Evolutionary conservation across 2,797 vertebrate genomes (phyloP).

Genomic region (Helicolenus hilgendorfi): DNA sequence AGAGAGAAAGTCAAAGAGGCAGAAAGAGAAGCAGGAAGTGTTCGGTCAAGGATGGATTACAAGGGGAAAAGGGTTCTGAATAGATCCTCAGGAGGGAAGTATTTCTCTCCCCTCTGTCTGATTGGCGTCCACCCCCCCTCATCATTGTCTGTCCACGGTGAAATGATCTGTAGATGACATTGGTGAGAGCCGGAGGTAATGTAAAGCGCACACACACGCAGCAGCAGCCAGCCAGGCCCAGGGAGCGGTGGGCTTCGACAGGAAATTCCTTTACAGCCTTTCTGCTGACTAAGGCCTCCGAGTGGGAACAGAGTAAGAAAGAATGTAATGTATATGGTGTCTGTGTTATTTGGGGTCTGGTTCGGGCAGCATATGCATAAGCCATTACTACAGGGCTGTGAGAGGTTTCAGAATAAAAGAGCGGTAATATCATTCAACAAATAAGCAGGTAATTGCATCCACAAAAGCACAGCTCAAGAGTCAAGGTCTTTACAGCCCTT

Average conservation of each 20-base stretch:
- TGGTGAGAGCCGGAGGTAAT: conserved; percentile 59
- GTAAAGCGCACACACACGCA: conserved; percentile 42
- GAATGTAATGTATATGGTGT: conserved; percentile 79
- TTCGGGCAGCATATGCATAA: conserved; percentile 67
- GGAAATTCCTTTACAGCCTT: conserved; percentile 88
- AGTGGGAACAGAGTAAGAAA: conserved; percentile 75
- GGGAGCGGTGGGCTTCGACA: conserved; percentile 82
- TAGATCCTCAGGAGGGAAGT: conserved; percentile 57
- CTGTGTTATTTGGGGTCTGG: conserved; percentile 62
- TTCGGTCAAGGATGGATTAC: conserved; percentile 64
- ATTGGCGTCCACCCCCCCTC: conserved; percentile 34
- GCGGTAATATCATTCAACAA: background rate
- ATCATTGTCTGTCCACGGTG: conserved; percentile 32
- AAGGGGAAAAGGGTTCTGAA: background rate
- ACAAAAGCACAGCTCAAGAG: background rate
- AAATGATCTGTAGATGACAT: conserved; percentile 73
- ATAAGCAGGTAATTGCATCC: background rate
- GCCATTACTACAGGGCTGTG: conserved; percentile 32
- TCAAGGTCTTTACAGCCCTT: background rate
- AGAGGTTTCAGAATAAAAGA: background rate
- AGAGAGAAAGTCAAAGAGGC: conserved; percentile 37
- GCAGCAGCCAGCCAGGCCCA: conserved; percentile 11
- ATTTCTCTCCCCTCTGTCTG: conserved; percentile 45
- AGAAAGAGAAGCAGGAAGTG: conserved; percentile 59
- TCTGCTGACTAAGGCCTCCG: conserved; percentile 85